phyloP scores from a whole-genome alignment of 2,113 vertebrate species.

The Tiliqua scincoides region DNA sequence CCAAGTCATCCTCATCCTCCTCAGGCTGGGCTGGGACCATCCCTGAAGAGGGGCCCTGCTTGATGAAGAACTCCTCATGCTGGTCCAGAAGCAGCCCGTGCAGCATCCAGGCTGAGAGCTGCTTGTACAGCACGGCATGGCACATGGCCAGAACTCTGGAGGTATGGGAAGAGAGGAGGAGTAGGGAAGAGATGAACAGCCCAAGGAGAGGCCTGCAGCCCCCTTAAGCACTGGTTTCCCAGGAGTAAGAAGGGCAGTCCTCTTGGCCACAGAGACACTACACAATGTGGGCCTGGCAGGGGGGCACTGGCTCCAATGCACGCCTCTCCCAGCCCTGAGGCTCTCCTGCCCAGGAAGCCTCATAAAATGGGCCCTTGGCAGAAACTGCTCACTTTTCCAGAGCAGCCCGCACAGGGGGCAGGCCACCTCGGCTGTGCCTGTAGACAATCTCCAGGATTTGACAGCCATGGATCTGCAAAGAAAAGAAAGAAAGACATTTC shows the following conservation, averaged over 20 bases:
- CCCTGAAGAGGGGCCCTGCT: conserved; percentile 92
- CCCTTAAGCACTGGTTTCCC: neutral
- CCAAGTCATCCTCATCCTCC: conserved; percentile 95
- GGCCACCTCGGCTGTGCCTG: conserved; percentile 94
- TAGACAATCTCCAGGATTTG: conserved; percentile 96
- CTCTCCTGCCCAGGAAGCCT: neutral
- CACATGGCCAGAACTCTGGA: conserved; percentile 93
- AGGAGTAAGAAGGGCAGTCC: neutral
- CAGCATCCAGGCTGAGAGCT: conserved; percentile 98
- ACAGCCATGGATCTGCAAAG: conserved; percentile 92
- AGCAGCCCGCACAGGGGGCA: conserved; percentile 94
- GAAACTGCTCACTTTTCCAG: conserved; percentile 94
- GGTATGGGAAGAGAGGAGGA: neutral
- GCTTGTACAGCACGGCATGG: conserved; percentile 98
- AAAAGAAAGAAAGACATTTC: too few relatives aligned
- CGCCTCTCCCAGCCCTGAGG: neutral
- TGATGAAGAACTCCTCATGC: conserved; percentile 96
- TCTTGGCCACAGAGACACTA: neutral
- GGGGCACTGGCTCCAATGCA: neutral
- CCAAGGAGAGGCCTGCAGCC: too few relatives aligned
- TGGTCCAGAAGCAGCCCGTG: conserved; percentile 94
- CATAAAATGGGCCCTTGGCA: too few relatives aligned
- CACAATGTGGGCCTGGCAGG: neutral
- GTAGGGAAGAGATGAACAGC: too few relatives aligned
- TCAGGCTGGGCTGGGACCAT: conserved; percentile 83